Percentiles rank a stretch among this genome's conserved stretches.
Conservation (phyloP, 2,113 vertebrate genomes). For the Phodopus roborovskii region DNA sequence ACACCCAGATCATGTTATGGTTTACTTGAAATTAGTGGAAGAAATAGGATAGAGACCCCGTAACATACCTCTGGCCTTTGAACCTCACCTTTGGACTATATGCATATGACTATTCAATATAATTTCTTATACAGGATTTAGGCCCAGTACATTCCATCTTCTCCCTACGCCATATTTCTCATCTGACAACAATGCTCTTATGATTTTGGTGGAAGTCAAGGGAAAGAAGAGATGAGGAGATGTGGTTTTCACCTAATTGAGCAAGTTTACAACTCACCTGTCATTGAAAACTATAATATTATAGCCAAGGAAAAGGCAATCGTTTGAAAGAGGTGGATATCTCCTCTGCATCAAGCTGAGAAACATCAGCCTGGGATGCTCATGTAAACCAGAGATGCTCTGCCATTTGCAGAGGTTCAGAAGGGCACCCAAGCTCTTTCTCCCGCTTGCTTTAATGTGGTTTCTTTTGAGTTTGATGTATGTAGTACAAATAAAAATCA, state of each 20-base stretch:
- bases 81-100: background rate
- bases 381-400: background rate
- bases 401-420: slow-evolving; percentile 24
- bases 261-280: background rate
- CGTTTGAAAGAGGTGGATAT: background rate
- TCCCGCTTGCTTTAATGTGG: slow-evolving; percentile 31
- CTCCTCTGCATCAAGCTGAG: background rate
- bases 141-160: background rate
- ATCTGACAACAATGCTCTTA: background rate
- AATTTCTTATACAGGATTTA: slow-evolving; percentile 28
- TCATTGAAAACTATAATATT: background rate
- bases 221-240: background rate
- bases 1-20: background rate
- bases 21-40: slow-evolving; percentile 25
- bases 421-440: background rate
- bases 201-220: background rate
- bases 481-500: slow-evolving; percentile 59
- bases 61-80: background rate
- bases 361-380: background rate
- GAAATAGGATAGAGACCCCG: background rate
- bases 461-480: slow-evolving; percentile 57
- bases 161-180: background rate
- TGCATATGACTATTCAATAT: background rate
- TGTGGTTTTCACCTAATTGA: background rate
- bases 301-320: background rate